phyloP scores from a whole-genome alignment of 2,113 vertebrate genomes.

The Corythaixoides concolor region DNA sequence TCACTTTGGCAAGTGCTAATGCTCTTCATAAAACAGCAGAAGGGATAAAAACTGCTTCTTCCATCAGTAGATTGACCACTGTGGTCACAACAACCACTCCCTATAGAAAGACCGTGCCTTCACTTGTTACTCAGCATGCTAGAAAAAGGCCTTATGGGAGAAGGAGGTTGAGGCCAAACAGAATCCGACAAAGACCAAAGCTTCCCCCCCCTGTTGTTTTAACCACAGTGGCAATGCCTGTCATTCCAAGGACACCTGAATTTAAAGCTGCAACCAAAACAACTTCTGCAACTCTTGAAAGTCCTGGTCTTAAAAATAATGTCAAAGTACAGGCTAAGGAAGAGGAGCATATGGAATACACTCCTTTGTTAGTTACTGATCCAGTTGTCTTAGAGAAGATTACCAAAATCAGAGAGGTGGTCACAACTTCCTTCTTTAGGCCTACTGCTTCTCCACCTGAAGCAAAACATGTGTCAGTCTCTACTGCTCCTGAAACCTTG shows the following conservation, averaged over 20 bases:
- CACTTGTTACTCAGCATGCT: conserved; percentile 42
- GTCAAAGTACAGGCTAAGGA: neutral
- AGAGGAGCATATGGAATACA: neutral
- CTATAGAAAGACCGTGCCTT: neutral
- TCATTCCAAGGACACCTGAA: neutral
- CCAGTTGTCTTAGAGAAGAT: neutral
- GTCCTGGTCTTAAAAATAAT: neutral
- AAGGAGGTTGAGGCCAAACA: conserved; percentile 72
- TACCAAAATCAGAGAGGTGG: neutral
- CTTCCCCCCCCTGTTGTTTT: neutral
- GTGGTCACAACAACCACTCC: neutral
- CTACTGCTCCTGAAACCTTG: neutral
- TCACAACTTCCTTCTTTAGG: neutral
- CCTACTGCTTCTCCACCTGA: neutral
- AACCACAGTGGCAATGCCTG: neutral
- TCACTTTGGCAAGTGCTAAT: neutral
- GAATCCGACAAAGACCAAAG: conserved; percentile 66
- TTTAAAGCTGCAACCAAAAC: neutral
- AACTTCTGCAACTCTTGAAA: neutral
- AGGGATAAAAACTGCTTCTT: neutral
- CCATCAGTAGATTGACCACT: neutral
- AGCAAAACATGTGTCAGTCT: neutral
- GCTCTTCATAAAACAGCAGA: neutral
- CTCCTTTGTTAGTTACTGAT: neutral
- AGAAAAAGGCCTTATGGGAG: conserved; percentile 74